phyloP scores from a whole-genome alignment of 2,113 vertebrate genomes.

The Rhea americana region DNA sequence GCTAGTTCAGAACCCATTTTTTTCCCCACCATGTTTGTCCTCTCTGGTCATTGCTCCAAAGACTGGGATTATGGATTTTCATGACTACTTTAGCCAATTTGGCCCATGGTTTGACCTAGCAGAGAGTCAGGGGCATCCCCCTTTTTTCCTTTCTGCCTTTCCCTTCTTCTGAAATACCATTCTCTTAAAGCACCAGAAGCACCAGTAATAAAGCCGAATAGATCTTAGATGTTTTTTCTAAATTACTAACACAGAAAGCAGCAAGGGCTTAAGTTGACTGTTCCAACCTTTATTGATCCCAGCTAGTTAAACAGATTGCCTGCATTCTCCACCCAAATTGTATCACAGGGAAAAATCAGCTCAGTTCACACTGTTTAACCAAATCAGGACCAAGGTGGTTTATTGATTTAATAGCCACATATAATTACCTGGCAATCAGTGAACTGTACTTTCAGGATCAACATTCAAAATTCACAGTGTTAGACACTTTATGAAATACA shows the following conservation, averaged over 20 bases:
- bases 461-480: too few relatives aligned
- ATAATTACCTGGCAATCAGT: neutral
- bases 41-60: neutral
- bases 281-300: neutral
- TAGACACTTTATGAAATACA: neutral
- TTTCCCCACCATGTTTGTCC: accelerated
- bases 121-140: neutral
- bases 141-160: neutral
- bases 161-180: neutral
- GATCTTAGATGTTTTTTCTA: neutral
- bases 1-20: neutral
- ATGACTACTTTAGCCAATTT: neutral
- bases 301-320: neutral
- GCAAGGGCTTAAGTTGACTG: neutral
- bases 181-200: neutral
- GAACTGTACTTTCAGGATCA: neutral
- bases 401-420: neutral
- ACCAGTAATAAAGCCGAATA: neutral
- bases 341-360: neutral
- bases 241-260: neutral
- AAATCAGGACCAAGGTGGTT: neutral
- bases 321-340: neutral
- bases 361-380: neutral
- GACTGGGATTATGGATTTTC: neutral
- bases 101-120: neutral